Evolutionary conservation across 2,113 vertebrate species (phyloP), one percentile per base, ranked within the genome.

Genomic region (Percina caprodes): DNA sequence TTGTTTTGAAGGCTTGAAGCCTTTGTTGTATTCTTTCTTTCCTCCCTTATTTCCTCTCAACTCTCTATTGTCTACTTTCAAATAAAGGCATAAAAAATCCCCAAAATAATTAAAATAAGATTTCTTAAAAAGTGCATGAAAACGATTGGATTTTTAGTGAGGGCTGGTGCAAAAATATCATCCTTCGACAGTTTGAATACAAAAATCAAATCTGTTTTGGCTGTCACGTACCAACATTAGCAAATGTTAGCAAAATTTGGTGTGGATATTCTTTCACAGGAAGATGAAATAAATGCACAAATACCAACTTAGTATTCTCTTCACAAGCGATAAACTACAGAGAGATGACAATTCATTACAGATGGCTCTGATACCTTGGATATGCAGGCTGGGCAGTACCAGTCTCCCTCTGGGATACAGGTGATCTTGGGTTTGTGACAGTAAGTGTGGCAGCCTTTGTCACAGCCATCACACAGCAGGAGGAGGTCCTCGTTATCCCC

Each of bases 371-470:
- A 26, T 95, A 99, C 98, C 97, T 99, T 99, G 75, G 98, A 97
- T 90, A 99, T 99, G 95, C 98, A 99, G 87, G 97, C 95, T 16
- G 98, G 98, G 92, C 98, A 99, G 94, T 98, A 99, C 98, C 98
- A 99, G 93, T 99, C 98, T 70, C 98, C 98, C 67, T 99, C 98
- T 1, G 98, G 98, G 85, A 99, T 99, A 70, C 93, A 94, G 60
- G 96, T 97, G 91, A 99, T 99, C 93, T 98, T 99, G 94, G 98
- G 98, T 79, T 97, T 96, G 91, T 99, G 98, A 94, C 98, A 99
- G 91, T 99, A 99, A 24, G 98, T 99, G 74, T 99, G 98, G 92
- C 98, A 99, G 86, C 98, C 98, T 95, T 99, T 99, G 90, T 99
- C 98, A 80, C 98, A 99, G 51, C 98, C 98, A 46, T 99, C 98